Evolutionary conservation across 2,888 invertebrate species (phyloP).

Genomic region (Pyralis farinalis): DNA sequence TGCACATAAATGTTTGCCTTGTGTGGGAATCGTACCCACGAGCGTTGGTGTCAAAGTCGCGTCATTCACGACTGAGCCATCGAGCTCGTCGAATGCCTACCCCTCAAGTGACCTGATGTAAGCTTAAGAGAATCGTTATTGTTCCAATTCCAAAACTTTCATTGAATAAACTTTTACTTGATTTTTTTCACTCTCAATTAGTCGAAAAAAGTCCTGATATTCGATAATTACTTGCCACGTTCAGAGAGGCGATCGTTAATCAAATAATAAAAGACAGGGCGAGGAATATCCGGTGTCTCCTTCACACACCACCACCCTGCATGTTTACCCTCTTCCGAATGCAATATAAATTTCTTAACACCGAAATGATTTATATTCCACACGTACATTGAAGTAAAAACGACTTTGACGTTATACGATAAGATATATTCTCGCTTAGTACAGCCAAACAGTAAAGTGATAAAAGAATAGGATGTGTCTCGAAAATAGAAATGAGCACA

Average conservation of each 20-base stretch:
- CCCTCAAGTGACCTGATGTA: too few species aligned
- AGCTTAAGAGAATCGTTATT: too few species aligned
- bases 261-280: conserved; percentile 19
- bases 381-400: conserved; percentile 3
- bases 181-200: conserved; percentile 10
- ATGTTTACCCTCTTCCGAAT: conserved; percentile 22
- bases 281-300: conserved; percentile 18
- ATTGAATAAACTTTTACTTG: too few species aligned
- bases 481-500: conserved; percentile 10
- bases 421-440: neutral
- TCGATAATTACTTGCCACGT: conserved; percentile 33
- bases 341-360: conserved; percentile 19
- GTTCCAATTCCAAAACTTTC: too few species aligned
- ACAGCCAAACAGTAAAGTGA: neutral
- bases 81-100: too few species aligned
- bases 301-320: conserved; percentile 13
- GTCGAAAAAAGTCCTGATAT: conserved; percentile 22
- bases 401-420: neutral
- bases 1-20: too few species aligned
- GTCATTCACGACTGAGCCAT: too few species aligned
- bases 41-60: too few species aligned
- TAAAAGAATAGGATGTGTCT: conserved; percentile 3
- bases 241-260: conserved; percentile 25
- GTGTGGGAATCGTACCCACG: too few species aligned
- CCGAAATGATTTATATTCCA: conserved; percentile 1